Base-by-base conservation (phyloP, 2,113 vertebrate species). In the Lophura nycthemera region DNA sequence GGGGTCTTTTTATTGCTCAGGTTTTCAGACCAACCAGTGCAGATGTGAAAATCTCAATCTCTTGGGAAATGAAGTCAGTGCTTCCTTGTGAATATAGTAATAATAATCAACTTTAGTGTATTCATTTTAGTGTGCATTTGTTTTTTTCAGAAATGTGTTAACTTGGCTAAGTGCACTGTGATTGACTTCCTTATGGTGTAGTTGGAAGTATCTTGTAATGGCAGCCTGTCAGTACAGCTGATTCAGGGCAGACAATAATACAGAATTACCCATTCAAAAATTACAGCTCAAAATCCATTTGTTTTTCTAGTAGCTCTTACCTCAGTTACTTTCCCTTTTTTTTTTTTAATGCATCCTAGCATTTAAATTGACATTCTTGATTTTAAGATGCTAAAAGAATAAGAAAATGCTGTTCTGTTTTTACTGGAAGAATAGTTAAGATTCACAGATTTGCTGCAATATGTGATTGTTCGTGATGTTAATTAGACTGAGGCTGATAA, bases 121-220 rank as follows among this genome's bases (percentile, higher is more conserved):
- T 32, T 82, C 34, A 24, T 38, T 38, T 38, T 38, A 38, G 38
- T 16, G 10, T 63, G 40, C 50, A 16, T 27, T 86, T 81, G 19
- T 76, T 92, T 93, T 92, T 92, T 76, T 76, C 48, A 73, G 63
- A 76, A 76, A 45, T 27, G 24, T 54, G 57, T 36, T 74, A 36
- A 74, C 64, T 17, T 4, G 5, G 11, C 45, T 60, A 54, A 6
- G 19, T 60, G 72, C 32, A 45, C 21, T 60, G 40, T 76, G 25
- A 12, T 91, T 85, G 87, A 20, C 69, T 48, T 48, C 87, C 43
- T 76, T n/a, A 40, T 1, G 13, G 18, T 89, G 43, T 21, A 85
- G 74, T 80, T 89, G 76, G 12, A 64, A 92, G 48, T 42, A 29
- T 82, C 24, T 73, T 80, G 13, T 34, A 64, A 67, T 47, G 42